phyloP scores from a whole-genome alignment of 2,113 vertebrate species.

The Stictonetta naevosa region DNA sequence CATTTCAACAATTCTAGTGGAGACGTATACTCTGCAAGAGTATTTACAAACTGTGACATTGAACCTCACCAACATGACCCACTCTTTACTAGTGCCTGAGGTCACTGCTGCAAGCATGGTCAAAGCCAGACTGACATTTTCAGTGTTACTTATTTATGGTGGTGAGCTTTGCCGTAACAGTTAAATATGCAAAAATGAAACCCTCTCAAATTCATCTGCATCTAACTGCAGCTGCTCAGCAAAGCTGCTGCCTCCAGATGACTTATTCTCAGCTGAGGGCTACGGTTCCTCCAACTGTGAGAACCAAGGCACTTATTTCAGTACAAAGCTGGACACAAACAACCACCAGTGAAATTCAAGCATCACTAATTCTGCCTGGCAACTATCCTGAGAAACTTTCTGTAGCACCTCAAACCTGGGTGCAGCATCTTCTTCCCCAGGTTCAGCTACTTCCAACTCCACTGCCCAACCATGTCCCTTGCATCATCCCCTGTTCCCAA shows the following conservation, averaged over 20 bases:
- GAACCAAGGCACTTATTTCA: neutral
- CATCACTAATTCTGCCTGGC: neutral
- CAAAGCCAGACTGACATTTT: neutral
- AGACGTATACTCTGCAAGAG: fast-evolving
- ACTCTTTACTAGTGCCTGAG: neutral
- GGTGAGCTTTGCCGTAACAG: fast-evolving
- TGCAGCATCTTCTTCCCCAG: neutral
- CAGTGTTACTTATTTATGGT: neutral
- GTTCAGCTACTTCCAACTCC: no score
- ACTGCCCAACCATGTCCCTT: neutral
- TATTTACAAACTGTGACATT: neutral
- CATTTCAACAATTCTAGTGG: neutral
- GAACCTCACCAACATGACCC: fast-evolving
- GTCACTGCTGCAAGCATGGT: neutral
- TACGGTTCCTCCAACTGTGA: fast-evolving
- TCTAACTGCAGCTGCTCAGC: neutral
- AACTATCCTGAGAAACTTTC: fast-evolving
- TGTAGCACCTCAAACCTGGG: neutral
- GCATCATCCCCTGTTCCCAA: neutral
- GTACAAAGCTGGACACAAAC: neutral
- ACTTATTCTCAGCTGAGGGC: neutral
- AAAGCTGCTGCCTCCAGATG: neutral
- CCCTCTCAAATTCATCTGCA: neutral
- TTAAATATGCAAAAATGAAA: neutral
- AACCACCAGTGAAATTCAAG: neutral